Evolutionary conservation across 2,888 invertebrate genomes (phyloP).

Genomic region (Macrostomum cliftonense): DNA sequence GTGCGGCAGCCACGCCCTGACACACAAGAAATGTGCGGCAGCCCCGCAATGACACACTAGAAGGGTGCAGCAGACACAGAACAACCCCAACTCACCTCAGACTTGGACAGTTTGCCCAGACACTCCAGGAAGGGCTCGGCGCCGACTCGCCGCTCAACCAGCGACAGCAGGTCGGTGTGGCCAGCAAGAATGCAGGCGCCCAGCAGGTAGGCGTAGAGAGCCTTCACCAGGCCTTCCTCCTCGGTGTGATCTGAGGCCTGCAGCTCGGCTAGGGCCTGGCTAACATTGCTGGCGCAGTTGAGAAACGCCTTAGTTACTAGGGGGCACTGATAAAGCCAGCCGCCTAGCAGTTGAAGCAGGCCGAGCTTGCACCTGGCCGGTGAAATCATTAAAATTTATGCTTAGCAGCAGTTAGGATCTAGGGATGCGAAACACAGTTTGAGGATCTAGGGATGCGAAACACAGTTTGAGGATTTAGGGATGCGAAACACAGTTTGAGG

Average conservation of each 20-base stretch:
- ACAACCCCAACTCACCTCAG: conserved; percentile 47
- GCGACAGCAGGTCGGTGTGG: not conserved
- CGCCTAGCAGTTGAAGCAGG: conserved; percentile 66
- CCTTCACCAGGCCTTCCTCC: conserved; percentile 66
- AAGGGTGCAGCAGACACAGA: too few relatives aligned
- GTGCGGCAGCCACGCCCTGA: too few relatives aligned
- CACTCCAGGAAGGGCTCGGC: conserved; percentile 63
- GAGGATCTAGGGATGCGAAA: too few relatives aligned
- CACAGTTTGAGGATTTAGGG: too few relatives aligned
- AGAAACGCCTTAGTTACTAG: conserved; percentile 64
- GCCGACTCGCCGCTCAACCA: conserved; percentile 67
- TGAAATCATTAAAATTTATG: too few relatives aligned
- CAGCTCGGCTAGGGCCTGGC: not conserved
- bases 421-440: too few relatives aligned
- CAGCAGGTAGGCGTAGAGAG: conserved; percentile 72
- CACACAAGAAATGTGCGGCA: too few relatives aligned
- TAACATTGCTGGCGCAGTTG: conserved; percentile 46
- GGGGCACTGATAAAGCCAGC: conserved; percentile 68
- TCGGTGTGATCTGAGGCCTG: conserved; percentile 57
- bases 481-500: too few relatives aligned
- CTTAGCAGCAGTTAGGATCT: too few relatives aligned
- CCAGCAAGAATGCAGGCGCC: conserved; percentile 55
- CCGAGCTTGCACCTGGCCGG: conserved; percentile 58
- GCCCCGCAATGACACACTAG: too few relatives aligned
- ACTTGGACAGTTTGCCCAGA: conserved; percentile 62